These are phyloP conservation scores for Eupithecia exiguata DNA, from an alignment of 2,888 invertebrate genomes.

Conservation along the genomic window DNA sequence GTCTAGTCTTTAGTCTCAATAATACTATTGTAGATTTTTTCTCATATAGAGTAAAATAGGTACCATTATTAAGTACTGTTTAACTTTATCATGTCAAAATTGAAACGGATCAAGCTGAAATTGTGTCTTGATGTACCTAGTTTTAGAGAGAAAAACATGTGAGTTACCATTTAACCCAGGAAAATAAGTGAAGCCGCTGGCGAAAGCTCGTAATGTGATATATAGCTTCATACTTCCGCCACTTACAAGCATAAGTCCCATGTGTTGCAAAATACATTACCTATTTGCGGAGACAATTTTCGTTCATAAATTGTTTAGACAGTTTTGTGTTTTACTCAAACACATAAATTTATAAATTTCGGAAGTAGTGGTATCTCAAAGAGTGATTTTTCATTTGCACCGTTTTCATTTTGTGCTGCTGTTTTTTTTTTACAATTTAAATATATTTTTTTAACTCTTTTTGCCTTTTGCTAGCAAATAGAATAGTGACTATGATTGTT, in stretches of 20 bases:
- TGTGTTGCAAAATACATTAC: neutral
- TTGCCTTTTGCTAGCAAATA: neutral
- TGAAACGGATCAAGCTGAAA: no score
- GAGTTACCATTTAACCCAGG: neutral
- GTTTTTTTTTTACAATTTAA: no score
- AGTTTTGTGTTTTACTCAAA: no score
- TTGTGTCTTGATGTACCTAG: no score
- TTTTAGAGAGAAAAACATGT: no score
- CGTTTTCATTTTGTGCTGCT: neutral
- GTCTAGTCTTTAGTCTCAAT: no score
- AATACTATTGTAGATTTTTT: no score
- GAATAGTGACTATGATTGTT: neutral
- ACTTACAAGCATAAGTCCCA: neutral
- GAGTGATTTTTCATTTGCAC: no score
- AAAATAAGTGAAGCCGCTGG: neutral
- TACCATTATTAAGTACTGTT: no score
- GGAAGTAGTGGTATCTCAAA: neutral
- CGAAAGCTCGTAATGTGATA: neutral
- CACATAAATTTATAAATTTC: neutral
- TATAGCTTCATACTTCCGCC: neutral
- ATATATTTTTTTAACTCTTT: no score
- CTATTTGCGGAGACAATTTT: neutral
- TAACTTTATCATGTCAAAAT: no score
- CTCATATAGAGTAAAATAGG: no score
- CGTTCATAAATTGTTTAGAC: conserved; percentile 1